A percentile compares a stretch with the other conserved stretches of the same genome.
phyloP scores from a whole-genome alignment of 2,888 invertebrate genomes.

The Unio pictorum region DNA sequence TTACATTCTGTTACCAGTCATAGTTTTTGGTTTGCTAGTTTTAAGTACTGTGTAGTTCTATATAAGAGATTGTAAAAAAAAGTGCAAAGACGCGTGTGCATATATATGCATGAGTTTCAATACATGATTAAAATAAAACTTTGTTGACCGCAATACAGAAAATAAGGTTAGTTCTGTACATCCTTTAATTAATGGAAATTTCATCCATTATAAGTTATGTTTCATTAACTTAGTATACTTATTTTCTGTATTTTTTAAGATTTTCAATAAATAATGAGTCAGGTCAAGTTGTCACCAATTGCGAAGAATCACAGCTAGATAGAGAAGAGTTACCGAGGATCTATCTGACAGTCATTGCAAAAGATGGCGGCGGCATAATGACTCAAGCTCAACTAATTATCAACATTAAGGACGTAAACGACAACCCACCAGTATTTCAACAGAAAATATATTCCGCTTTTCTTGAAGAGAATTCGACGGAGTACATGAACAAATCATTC shows the following conservation, averaged over 20 bases:
- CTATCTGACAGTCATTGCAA: conserved; percentile 29
- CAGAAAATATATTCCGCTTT: conserved; percentile 10
- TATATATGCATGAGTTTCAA: too few species aligned
- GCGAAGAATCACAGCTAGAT: conserved; percentile 11
- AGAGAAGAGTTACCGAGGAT: conserved; percentile 16
- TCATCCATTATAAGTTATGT: too few species aligned
- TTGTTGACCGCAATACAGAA: too few species aligned
- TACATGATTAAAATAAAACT: too few species aligned
- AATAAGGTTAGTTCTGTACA: too few species aligned
- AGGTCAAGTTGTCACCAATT: conserved; percentile 15
- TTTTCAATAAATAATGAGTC: conserved; percentile 13
- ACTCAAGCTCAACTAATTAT: conserved; percentile 21
- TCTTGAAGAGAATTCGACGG: conserved; percentile 13
- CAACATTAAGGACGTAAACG: conserved; percentile 15
- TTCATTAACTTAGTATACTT: too few species aligned
- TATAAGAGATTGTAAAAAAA: too few species aligned
- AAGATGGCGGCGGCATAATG: conserved; percentile 21
- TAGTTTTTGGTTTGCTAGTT: too few species aligned
- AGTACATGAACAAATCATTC: background rate
- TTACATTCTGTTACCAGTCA: too few species aligned
- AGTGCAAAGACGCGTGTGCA: too few species aligned
- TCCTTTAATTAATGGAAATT: too few species aligned
- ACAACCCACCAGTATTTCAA: conserved; percentile 14
- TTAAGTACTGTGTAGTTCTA: too few species aligned
- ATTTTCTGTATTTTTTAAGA: conserved; percentile 3